Conservation (phyloP, 2,888 invertebrate species). For the Ennomos erosarius region DNA sequence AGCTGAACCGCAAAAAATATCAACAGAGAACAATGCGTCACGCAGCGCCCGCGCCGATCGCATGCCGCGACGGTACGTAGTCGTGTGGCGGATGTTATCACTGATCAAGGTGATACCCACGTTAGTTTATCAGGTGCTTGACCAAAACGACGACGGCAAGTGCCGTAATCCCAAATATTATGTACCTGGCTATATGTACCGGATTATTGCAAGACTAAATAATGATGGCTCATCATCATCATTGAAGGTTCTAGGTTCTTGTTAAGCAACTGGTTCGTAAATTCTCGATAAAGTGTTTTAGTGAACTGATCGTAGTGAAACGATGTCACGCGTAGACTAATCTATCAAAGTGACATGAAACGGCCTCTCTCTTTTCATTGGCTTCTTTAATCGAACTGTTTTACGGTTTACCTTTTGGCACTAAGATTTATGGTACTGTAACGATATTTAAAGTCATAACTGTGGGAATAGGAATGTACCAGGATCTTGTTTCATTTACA, state of each 20-base stretch:
- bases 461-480: constrained; percentile 18
- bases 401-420: constrained; percentile 1
- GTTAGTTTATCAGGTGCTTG: constrained; percentile 48
- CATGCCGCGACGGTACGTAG: constrained; percentile 37
- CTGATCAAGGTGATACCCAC: constrained; percentile 49
- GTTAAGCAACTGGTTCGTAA: not conserved
- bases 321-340: constrained; percentile 4
- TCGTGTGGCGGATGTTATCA: constrained; percentile 51
- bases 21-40: constrained; percentile 53
- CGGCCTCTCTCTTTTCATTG: constrained; percentile 14
- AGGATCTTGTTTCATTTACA: constrained; percentile 21
- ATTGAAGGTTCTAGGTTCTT: constrained; percentile 3
- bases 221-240: constrained; percentile 1
- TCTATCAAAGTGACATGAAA: constrained; percentile 9
- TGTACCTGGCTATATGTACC: constrained; percentile 3
- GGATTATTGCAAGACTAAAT: constrained; percentile 2
- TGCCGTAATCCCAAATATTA: constrained; percentile 21
- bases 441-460: constrained; percentile 15
- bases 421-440: not conserved
- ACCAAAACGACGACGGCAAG: constrained; percentile 36
- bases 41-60: constrained; percentile 49
- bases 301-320: constrained; percentile 1
- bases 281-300: not conserved
- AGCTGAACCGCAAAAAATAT: constrained; percentile 62
- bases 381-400: constrained; percentile 19